Evolutionary conservation across 1,140 invertebrate species (phyloP).

Genomic region (Phymorhynchus buccinoides): DNA sequence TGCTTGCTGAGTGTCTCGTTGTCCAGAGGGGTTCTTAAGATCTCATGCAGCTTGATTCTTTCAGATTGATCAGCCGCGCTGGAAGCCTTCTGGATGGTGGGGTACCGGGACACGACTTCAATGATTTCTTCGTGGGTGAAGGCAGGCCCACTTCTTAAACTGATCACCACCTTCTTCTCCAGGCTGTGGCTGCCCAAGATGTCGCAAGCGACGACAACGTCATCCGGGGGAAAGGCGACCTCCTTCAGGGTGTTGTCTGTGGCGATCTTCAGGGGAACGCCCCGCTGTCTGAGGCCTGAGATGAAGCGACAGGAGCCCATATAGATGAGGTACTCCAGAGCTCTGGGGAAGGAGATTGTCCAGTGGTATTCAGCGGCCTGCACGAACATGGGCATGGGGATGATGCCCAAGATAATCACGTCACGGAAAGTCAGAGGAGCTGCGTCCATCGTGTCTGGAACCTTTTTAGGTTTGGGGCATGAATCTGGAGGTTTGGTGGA

Average conservation of each 20-base stretch:
- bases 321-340: neutral
- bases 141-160: neutral
- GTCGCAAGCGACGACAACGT: conserved; percentile 14
- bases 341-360: too few species aligned
- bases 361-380: too few species aligned
- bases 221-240: neutral
- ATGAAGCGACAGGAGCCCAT: neutral
- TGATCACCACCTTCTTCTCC: conserved; percentile 27
- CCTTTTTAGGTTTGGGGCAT: too few species aligned
- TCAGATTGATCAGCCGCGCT: neutral
- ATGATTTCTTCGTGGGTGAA: neutral
- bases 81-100: neutral
- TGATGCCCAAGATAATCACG: too few species aligned
- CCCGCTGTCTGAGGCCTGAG: neutral
- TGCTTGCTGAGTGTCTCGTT: neutral
- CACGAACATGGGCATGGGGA: too few species aligned
- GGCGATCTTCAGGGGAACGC: neutral
- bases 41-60: neutral
- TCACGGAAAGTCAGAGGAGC: too few species aligned
- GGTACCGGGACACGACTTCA: neutral
- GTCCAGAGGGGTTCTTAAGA: neutral
- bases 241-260: conserved; percentile 12
- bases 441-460: too few species aligned
- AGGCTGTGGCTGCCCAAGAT: neutral
- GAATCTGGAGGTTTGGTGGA: too few species aligned